phyloP scores from a whole-genome alignment of 2,888 invertebrate genomes.

The Drosophila percnosoma region DNA sequence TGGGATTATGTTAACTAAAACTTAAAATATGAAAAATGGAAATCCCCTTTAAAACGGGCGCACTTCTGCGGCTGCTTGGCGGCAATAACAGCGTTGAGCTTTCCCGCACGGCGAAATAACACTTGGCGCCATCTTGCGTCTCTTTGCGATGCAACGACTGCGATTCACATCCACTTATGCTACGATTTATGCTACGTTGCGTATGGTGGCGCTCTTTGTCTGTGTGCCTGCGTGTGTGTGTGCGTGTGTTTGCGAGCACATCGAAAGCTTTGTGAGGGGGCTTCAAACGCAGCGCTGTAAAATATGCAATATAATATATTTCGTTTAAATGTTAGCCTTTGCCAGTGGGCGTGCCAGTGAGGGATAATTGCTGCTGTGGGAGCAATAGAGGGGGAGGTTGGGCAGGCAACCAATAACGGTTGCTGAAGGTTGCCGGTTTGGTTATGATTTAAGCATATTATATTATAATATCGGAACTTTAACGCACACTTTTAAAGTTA shows the following conservation, averaged over 20 bases:
- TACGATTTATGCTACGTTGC: slow-evolving; percentile 70
- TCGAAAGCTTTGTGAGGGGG: slow-evolving; percentile 54
- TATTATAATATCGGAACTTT: slow-evolving; percentile 40
- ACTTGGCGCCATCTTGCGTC: slow-evolving; percentile 67
- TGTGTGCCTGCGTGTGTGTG: background rate
- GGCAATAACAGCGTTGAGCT: slow-evolving; percentile 28
- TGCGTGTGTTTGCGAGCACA: slow-evolving; percentile 9
- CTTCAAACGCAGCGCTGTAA: slow-evolving; percentile 66
- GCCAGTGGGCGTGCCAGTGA: slow-evolving; percentile 19
- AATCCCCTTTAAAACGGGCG: slow-evolving; percentile 27
- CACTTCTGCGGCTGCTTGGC: slow-evolving; percentile 27
- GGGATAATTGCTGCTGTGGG: slow-evolving; percentile 1
- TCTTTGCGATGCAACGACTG: slow-evolving; percentile 19
- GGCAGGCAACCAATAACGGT: slow-evolving; percentile 19
- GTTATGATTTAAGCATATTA: slow-evolving; percentile 25
- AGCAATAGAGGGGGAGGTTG: background rate
- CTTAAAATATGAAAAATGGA: slow-evolving; percentile 11
- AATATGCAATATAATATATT: slow-evolving; percentile 71
- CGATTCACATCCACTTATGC: slow-evolving; percentile 47
- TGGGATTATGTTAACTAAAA: slow-evolving; percentile 6
- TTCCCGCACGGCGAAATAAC: slow-evolving; percentile 27
- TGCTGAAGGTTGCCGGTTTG: slow-evolving; percentile 45
- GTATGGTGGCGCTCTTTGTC: slow-evolving; percentile 14
- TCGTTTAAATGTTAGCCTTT: slow-evolving; percentile 23
- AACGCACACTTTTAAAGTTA: slow-evolving; percentile 13